phyloP scores from a whole-genome alignment of 1,140 invertebrate genomes.

The Temnothorax nylanderi region DNA sequence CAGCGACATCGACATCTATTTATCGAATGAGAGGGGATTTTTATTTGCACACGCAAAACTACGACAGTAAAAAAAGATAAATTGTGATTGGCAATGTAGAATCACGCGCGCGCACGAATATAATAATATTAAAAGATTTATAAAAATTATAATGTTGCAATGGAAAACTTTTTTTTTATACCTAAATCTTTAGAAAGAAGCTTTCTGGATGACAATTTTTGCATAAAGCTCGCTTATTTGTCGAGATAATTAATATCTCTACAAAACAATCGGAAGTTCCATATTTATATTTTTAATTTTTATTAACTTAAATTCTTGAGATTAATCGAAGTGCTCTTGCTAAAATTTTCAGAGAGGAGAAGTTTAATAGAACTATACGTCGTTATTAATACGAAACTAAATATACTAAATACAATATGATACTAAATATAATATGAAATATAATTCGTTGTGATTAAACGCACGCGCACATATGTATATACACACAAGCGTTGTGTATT shows the following conservation, averaged over 20 bases:
- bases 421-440: slow-evolving; percentile 1
- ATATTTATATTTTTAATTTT: background rate
- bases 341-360: background rate
- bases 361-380: background rate
- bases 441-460: background rate
- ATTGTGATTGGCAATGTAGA: background rate
- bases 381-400: background rate
- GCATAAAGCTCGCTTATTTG: background rate
- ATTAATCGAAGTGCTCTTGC: background rate
- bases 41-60: slow-evolving; percentile 23
- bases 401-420: no score
- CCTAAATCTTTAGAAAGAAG: background rate
- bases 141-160: background rate
- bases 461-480: background rate
- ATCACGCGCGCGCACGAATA: background rate
- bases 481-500: background rate
- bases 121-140: background rate
- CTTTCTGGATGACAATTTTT: background rate
- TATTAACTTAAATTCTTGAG: background rate
- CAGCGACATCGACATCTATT: background rate
- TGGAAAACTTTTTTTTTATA: background rate
- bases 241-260: background rate
- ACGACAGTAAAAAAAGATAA: background rate
- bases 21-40: background rate
- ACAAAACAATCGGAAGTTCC: background rate